These are phyloP conservation scores for Pristionchus exspectatus DNA, from an alignment of 2,888 invertebrate species.

Conservation along the genomic window DNA sequence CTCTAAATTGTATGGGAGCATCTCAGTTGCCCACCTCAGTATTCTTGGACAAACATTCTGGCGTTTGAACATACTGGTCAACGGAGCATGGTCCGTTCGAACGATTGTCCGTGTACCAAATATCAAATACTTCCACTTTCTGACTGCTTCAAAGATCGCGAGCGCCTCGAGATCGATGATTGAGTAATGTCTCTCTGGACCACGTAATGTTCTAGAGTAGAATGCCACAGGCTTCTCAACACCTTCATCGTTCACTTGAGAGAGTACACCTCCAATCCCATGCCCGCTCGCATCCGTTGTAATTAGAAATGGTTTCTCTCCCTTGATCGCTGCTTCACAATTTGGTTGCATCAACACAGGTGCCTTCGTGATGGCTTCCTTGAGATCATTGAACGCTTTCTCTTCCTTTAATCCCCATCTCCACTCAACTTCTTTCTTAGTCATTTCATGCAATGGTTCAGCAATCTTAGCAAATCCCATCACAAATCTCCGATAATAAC, in stretches of 20 bases:
- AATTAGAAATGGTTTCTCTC: neutral
- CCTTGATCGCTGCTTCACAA: neutral
- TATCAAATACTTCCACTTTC: neutral
- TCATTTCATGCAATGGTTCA: constrained; percentile 59
- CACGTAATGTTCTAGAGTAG: neutral
- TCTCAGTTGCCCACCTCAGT: neutral
- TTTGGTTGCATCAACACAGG: constrained; percentile 54
- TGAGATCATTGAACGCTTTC: constrained; percentile 61
- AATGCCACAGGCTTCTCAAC: neutral
- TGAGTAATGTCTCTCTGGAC: neutral
- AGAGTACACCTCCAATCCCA: neutral
- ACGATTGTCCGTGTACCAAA: neutral
- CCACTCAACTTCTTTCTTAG: constrained; percentile 56
- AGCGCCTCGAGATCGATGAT: neutral
- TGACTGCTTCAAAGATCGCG: neutral
- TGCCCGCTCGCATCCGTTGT: neutral
- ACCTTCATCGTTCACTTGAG: neutral
- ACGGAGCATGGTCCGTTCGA: neutral
- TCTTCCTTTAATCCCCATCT: constrained; percentile 58
- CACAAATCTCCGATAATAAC: constrained; percentile 67
- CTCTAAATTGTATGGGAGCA: neutral
- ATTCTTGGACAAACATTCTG: neutral
- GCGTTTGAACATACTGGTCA: neutral
- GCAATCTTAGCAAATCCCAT: constrained; percentile 59
- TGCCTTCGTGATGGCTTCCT: constrained; percentile 40